Evolutionary conservation across 2,888 invertebrate genomes (phyloP).

Genomic region (Eupithecia abbreviata): DNA sequence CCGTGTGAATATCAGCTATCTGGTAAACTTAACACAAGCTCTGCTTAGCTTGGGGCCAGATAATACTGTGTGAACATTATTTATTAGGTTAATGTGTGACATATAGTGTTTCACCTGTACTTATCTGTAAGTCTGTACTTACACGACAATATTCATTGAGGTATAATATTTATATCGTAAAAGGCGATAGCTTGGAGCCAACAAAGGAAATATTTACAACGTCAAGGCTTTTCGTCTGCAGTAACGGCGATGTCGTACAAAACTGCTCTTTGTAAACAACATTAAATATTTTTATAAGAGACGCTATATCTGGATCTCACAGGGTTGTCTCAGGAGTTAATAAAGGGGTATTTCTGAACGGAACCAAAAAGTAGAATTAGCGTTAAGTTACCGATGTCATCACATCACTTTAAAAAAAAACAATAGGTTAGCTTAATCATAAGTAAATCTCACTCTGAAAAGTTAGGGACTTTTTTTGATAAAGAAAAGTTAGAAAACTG

Average conservation of each 20-base stretch:
- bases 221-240: slow-evolving; percentile 9
- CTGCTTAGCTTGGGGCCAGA: too few species aligned
- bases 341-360: background rate
- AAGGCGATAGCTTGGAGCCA: slow-evolving; percentile 4
- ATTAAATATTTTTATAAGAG: slow-evolving; percentile 40
- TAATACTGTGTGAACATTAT: too few species aligned
- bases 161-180: background rate
- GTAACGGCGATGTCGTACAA: slow-evolving; percentile 32
- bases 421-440: background rate
- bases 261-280: slow-evolving; percentile 45
- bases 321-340: slow-evolving; percentile 4
- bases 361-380: background rate
- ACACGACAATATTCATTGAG: background rate
- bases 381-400: background rate
- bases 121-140: background rate
- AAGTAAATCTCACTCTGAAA: too few species aligned
- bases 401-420: background rate
- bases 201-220: slow-evolving; percentile 2
- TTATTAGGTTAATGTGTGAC: background rate
- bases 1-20: too few species aligned
- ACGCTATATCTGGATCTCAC: slow-evolving; percentile 11
- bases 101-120: background rate
- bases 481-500: too few species aligned
- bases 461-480: too few species aligned
- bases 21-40: too few species aligned